Percentiles rank a stretch among this genome's conserved stretches.
phyloP scores from a whole-genome alignment of 64 coral and sea anemone genomes.

The Pocillopora damicornis region DNA sequence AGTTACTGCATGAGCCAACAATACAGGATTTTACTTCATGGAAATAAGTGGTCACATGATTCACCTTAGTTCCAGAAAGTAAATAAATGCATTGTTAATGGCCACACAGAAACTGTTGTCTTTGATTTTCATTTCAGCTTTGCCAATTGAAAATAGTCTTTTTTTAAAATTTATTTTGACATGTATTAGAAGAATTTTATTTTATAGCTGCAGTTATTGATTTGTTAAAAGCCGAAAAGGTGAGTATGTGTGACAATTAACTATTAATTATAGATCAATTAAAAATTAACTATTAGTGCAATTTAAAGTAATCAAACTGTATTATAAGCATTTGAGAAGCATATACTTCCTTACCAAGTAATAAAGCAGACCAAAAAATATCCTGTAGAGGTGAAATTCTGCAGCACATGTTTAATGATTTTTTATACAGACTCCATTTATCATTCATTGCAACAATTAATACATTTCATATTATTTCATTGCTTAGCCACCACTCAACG shows the following conservation, averaged over 20 bases:
- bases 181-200: neutral
- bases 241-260: conserved; percentile 49
- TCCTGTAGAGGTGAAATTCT: too few species aligned
- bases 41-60: conserved; percentile 6
- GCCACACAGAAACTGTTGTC: conserved; percentile 54
- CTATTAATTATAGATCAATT: neutral
- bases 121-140: neutral
- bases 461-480: too few species aligned
- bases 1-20: conserved; percentile 75
- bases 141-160: conserved; percentile 8
- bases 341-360: neutral
- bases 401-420: too few species aligned
- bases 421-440: too few species aligned
- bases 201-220: neutral
- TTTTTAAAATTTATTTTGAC: neutral
- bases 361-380: too few species aligned
- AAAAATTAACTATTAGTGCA: neutral
- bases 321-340: neutral
- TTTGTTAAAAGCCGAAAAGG: neutral
- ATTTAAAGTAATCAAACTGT: neutral
- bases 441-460: too few species aligned
- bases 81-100: conserved; percentile 18
- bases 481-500: too few species aligned
- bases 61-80: conserved; percentile 30
- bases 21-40: conserved; percentile 22